Evolutionary conservation across 2,797 vertebrate genomes (phyloP).

Genomic region (Rhadinocentrus ornatus): DNA sequence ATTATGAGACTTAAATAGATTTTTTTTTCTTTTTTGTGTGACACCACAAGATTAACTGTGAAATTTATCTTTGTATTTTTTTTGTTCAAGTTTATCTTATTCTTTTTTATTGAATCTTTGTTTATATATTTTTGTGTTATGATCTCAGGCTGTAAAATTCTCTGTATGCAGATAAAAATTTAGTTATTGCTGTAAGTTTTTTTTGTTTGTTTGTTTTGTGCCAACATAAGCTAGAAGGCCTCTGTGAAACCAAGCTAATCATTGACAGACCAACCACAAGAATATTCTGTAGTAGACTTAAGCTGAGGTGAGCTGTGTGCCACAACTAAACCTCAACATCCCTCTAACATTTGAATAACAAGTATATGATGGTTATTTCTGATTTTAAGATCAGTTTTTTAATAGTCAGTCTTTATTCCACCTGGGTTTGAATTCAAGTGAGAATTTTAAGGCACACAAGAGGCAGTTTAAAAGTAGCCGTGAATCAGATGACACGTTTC

Average conservation of each 20-base stretch:
- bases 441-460: slow-evolving; percentile 45
- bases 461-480: slow-evolving; percentile 55
- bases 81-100: no score
- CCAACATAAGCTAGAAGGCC: slow-evolving; percentile 42
- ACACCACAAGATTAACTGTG: background rate
- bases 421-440: slow-evolving; percentile 29
- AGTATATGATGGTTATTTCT: slow-evolving; percentile 4
- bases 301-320: slow-evolving; percentile 12
- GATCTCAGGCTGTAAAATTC: slow-evolving; percentile 40
- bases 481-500: slow-evolving; percentile 61
- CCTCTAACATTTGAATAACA: background rate
- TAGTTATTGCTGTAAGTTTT: slow-evolving; percentile 18
- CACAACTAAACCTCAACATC: background rate
- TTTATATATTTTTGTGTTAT: slow-evolving; percentile 33
- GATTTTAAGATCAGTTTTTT: background rate
- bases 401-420: background rate
- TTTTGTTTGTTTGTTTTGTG: no score
- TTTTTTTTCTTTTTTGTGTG: background rate
- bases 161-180: slow-evolving; percentile 34
- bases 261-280: slow-evolving; percentile 61
- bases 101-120: background rate
- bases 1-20: background rate
- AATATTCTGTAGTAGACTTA: slow-evolving; percentile 27
- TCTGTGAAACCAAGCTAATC: slow-evolving; percentile 44
- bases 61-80: background rate